Percentiles rank a stretch among this genome's conserved stretches.
Conservation (phyloP, 1,140 invertebrate genomes). For the Potamilus streckersoni region DNA sequence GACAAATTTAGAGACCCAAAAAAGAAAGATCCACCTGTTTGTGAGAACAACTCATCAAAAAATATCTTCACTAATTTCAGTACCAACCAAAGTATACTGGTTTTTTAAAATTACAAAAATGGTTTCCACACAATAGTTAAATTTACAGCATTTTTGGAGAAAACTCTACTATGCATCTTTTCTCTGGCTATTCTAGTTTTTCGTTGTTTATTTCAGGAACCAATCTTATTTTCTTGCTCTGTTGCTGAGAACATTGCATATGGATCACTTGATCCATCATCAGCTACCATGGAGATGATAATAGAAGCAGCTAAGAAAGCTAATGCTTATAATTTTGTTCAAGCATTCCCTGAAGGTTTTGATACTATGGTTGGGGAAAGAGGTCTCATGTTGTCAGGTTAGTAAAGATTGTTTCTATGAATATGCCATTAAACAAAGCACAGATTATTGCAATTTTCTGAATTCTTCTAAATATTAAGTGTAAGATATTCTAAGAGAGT, state of each 20-base stretch:
- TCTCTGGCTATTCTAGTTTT: not conserved
- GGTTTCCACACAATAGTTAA: not conserved
- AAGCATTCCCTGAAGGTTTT: constrained; percentile 67
- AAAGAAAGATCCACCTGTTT: no score
- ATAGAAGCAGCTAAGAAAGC: constrained; percentile 67
- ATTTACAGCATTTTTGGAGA: not conserved
- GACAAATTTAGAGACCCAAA: no score
- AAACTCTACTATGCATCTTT: not conserved
- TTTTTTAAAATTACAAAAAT: not conserved
- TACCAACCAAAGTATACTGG: no score
- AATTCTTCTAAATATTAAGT: not conserved
- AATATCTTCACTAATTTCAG: no score
- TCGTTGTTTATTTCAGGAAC: constrained; percentile 61
- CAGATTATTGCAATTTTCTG: not conserved
- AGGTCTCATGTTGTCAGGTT: constrained; percentile 68
- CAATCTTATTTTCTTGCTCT: constrained; percentile 68
- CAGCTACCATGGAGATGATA: constrained; percentile 60
- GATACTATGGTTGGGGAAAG: constrained; percentile 71
- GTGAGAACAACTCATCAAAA: no score
- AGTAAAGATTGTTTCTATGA: not conserved
- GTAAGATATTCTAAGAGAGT: not conserved
- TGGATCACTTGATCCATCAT: constrained; percentile 59
- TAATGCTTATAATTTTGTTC: constrained; percentile 68
- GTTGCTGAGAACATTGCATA: constrained; percentile 70
- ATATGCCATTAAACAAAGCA: not conserved